These are phyloP conservation scores for Microtus ochrogaster DNA, from an alignment of 2,113 vertebrate genomes.

Conservation along the genomic window DNA sequence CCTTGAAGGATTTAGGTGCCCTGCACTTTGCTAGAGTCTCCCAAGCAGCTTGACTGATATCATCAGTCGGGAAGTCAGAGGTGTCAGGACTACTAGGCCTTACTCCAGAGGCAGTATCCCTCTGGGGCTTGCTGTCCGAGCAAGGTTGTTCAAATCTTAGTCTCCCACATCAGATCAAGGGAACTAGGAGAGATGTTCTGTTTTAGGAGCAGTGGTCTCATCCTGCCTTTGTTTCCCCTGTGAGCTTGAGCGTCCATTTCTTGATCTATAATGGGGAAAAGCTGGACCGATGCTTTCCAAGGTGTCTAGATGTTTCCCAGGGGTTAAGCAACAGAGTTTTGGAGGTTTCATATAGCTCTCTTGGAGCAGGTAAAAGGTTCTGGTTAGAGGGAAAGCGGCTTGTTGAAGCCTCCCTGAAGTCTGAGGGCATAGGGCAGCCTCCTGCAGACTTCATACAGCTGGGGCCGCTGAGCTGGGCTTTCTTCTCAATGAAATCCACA, in stretches of 20 bases:
- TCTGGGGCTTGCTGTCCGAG: neutral
- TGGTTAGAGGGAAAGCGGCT: neutral
- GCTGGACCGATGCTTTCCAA: conserved; percentile 10
- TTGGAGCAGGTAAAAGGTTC: neutral
- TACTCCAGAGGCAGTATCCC: neutral
- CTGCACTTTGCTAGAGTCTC: neutral
- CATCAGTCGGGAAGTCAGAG: neutral
- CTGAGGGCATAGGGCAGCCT: too few relatives aligned
- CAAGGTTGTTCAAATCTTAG: neutral
- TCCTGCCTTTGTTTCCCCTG: neutral
- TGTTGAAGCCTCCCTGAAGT: neutral
- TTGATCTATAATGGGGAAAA: conserved; percentile 11
- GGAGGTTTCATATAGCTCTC: neutral
- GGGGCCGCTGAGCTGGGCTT: conserved; percentile 5
- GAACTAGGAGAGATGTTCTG: neutral
- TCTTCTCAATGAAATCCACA: conserved; percentile 72
- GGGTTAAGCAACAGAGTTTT: neutral
- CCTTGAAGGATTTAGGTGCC: neutral
- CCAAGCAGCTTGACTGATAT: neutral
- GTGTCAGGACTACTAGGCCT: neutral
- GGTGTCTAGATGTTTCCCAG: neutral
- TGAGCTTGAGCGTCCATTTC: conserved; percentile 26
- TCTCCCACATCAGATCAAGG: neutral
- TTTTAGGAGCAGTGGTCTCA: neutral
- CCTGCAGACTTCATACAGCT: neutral